Percentiles rank a stretch among this genome's conserved stretches.
phyloP scores from a whole-genome alignment of 2,797 vertebrate genomes.

The Sardinella longiceps region DNA sequence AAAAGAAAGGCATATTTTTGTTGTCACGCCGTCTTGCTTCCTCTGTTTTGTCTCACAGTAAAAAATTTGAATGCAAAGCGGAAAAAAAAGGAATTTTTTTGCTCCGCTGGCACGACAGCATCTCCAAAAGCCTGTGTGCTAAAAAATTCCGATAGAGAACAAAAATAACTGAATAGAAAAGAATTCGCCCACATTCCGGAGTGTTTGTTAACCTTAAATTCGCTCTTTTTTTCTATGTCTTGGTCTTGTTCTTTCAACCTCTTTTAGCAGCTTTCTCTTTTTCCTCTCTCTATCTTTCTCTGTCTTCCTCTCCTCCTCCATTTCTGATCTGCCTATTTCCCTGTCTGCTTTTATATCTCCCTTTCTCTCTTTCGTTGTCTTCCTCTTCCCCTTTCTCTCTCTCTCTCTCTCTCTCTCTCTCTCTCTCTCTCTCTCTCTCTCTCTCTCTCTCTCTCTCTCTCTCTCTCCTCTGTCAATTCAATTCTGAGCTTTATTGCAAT shows the following conservation, averaged over 20 bases:
- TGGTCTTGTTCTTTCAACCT: too few relatives aligned
- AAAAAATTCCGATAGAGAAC: background rate
- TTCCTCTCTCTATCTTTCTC: background rate
- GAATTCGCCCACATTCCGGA: background rate
- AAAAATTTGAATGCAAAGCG: background rate
- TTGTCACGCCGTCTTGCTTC: background rate
- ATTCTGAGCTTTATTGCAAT: too few relatives aligned
- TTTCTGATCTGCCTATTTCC: background rate
- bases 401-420: background rate
- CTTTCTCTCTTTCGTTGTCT: background rate
- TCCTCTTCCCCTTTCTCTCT: background rate
- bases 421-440: background rate
- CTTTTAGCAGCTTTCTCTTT: background rate
- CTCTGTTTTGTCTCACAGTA: background rate
- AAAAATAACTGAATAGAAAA: background rate
- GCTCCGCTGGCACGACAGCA: too few relatives aligned
- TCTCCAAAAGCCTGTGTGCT: too few relatives aligned
- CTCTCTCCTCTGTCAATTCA: background rate
- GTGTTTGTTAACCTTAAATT: background rate
- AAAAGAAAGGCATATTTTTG: background rate
- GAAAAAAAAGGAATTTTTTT: background rate
- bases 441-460: background rate
- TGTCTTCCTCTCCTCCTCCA: background rate
- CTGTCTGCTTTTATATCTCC: background rate
- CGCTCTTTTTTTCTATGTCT: background rate